Evolutionary conservation across 1,140 invertebrate species (phyloP), one percentile per base, ranked within the genome.

Genomic region (Drosophila pachea): DNA sequence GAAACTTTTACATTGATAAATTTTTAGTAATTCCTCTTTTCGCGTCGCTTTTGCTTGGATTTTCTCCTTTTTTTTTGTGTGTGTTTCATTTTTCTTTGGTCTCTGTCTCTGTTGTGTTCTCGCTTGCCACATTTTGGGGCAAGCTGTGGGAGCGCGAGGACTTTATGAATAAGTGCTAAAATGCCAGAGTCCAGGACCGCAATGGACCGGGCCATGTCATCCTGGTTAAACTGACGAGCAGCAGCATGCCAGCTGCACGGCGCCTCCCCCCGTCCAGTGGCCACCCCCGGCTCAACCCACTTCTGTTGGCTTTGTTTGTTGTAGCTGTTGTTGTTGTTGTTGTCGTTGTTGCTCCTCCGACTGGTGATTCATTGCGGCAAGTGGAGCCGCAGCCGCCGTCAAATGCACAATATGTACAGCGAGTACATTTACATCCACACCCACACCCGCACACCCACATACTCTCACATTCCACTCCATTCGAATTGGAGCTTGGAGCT

Each of bases 141-240:
- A 76, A 76, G 77, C 77, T 81, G 59, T 69, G 67, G 68, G 45
- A 59, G 66, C 56, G 63, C 52, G 48, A 86, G 73, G 82, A 86
- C 82, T 87, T 86, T 86, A 88, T 88, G 86, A 88, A 86, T 86
- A 86, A 88, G 86, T 88, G 86, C 86, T 82, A 77, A 88, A 88
- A 88, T 88, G 86, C 77, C 86, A 88, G 81, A 88, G 86, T 86
- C 86, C 86, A 88, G 86, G 86, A 88, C 86, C 86, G 83, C 86
- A 86, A 86, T 81, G 77, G 87, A 78, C 87, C 86, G 73, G 87
- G 79, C 79, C 87, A 88, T 88, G 87, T 88, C 87, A 88, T 86
- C 70, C 76, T 87, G 87, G 87, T 88, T 88, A 87, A 88, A 87
- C 87, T 88, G 83, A 88, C 86, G 87, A 87, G 71, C 66, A 55